Evolutionary conservation across 2,113 vertebrate species (phyloP), one percentile per base, ranked within the genome.

Genomic region (Ciconia maguari): DNA sequence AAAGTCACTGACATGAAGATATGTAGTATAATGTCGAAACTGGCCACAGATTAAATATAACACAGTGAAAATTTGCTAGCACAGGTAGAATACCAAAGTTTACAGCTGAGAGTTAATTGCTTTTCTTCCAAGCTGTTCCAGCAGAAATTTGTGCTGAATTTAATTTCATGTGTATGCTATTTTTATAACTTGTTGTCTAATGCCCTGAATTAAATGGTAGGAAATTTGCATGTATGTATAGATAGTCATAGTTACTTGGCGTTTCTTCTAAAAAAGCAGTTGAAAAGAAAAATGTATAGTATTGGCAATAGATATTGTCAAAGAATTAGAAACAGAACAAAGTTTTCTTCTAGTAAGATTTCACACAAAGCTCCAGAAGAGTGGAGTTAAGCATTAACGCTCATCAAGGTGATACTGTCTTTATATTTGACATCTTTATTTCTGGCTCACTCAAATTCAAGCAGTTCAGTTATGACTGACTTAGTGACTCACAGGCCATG

Each of bases 141-240:
- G 88, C 48, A 93, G 77, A 92, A 95, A 71, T 91, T 82, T 94
- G 10, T 91, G 83, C 89, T 94, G 77, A 95, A 27, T 72, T 91
- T 61, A 89, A 79, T 30, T 79, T 87, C 44, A 66, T 13, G 15
- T 3, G 0, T 4, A 15, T 51, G 42, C 38, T 94, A 48, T 76
- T 89, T 89, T 96, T 94, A 66, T 41, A 68, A 22, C 38, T 78
- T 60, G 6, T n/a, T 77, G 49, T 82, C 58, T 48, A 80, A 81
- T 84, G 32, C 20, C 44, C 52, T 74, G 72, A 84, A 69, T 64
- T 87, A 78, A 92, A 48, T 54, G 42, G 54, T 24, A 64, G 68
- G 25, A 81, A 83, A 46, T 54, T 32, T 80, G 10, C 51, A 34
- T 51, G 26, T 54, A 21, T 34, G 15, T 70, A 25, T 21, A 88